Conservation (phyloP, 2,888 invertebrate species). For the Apantesis nais region DNA sequence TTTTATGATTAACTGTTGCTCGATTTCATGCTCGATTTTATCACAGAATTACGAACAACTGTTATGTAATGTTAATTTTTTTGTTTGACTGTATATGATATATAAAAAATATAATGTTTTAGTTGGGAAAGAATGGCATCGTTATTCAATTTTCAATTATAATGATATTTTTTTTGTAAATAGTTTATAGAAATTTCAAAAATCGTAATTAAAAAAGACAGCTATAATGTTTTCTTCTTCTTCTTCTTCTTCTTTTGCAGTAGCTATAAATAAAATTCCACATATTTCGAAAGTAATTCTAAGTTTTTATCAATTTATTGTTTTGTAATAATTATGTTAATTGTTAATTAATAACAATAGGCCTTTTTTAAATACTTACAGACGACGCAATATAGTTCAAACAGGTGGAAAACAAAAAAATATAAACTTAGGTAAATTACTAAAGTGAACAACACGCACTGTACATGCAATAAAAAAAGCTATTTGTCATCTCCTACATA, state of each 20-base stretch:
- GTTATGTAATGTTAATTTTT: too few relatives aligned
- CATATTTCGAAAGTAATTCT: neutral
- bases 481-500: neutral
- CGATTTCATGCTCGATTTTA: conserved; percentile 19
- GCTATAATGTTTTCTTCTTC: too few relatives aligned
- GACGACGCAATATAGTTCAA: neutral
- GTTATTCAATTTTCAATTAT: too few relatives aligned
- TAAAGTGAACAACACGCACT: neutral
- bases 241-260: neutral
- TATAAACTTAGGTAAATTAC: neutral
- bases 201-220: neutral
- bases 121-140: too few relatives aligned
- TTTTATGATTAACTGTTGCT: conserved; percentile 32
- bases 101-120: too few relatives aligned
- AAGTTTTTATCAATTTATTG: neutral
- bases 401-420: neutral
- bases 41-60: neutral
- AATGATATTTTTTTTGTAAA: too few relatives aligned
- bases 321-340: neutral
- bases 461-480: neutral
- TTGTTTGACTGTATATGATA: too few relatives aligned
- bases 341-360: too few relatives aligned
- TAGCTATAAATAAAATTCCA: neutral
- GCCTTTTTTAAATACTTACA: too few relatives aligned
- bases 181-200: too few relatives aligned